Evolutionary conservation across 2,113 vertebrate genomes (phyloP).

Genomic region (Grus americana): DNA sequence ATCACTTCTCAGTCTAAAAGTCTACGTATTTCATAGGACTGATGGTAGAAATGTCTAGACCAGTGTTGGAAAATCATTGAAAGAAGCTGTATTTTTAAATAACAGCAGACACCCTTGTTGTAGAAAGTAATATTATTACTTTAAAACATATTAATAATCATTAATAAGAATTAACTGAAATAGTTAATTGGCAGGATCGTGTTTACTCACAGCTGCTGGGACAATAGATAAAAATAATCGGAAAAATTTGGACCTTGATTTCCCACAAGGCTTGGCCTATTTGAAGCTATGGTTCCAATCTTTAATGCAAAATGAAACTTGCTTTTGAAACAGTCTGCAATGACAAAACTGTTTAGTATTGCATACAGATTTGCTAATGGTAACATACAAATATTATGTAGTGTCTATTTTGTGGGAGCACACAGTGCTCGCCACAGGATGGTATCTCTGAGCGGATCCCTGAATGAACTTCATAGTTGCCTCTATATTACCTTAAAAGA

Average conservation of each 20-base stretch:
- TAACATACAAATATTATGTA: not conserved
- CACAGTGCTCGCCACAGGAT: not conserved
- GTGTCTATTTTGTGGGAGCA: not conserved
- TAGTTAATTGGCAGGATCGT: not conserved
- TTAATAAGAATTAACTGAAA: not conserved
- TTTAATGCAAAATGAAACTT: not conserved
- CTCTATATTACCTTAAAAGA: not conserved
- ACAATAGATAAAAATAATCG: not conserved
- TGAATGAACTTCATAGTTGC: not conserved
- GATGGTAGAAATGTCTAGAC: not conserved
- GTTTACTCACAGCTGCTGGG: not conserved
- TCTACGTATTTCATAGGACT: not conserved
- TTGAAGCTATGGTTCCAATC: not conserved
- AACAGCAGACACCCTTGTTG: not conserved
- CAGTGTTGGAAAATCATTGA: not conserved
- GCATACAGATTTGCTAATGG: not conserved
- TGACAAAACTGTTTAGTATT: not conserved
- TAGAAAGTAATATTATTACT: not conserved
- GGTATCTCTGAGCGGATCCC: not conserved
- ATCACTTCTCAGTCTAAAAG: not conserved
- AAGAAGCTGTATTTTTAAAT: not conserved
- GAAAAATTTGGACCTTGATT: not conserved
- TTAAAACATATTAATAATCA: not conserved
- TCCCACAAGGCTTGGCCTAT: not conserved
- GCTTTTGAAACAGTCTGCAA: not conserved